Conservation (phyloP, 92 coral and sea anemone genomes). For the Phenganax subtilis region DNA sequence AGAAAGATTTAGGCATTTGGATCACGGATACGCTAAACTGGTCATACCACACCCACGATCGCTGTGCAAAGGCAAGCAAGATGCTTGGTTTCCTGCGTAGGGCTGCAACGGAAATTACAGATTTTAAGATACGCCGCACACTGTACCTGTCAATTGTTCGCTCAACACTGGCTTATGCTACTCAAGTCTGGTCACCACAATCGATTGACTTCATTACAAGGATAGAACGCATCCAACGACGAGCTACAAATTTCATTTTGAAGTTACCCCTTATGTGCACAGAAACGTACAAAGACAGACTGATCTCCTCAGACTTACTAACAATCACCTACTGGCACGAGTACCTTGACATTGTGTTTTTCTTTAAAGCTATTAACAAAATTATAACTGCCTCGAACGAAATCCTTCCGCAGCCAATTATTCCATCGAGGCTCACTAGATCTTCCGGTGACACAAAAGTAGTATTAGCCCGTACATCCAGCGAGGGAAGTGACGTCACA, state of each 20-base stretch:
- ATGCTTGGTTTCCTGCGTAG: conserved; percentile 20
- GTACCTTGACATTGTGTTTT: conserved; percentile 11
- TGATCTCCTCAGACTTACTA: conserved; percentile 2
- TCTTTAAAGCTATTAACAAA: not conserved
- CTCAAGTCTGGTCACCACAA: conserved; percentile 3
- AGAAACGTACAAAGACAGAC: conserved; percentile 25
- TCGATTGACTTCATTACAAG: conserved; percentile 11
- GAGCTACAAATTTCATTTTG: conserved; percentile 19
- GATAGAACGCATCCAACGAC: conserved; percentile 10
- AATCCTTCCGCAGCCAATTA: conserved; percentile 6
- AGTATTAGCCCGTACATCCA: not conserved
- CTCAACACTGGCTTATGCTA: not conserved
- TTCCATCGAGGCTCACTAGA: conserved; percentile 22
- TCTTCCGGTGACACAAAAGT: not conserved
- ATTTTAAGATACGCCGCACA: conserved; percentile 7
- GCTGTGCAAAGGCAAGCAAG: conserved; percentile 9
- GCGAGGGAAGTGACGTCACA: too few relatives aligned
- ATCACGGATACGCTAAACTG: not conserved
- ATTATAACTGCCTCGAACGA: not conserved
- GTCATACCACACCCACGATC: conserved; percentile 5
- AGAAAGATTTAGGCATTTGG: conserved; percentile 13
- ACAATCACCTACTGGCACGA: conserved; percentile 32
- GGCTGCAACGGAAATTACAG: conserved; percentile 2
- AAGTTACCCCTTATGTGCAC: not conserved
- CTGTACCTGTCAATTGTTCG: not conserved